Conservation (phyloP, 2,113 vertebrate genomes). For the Ovis canadensis region DNA sequence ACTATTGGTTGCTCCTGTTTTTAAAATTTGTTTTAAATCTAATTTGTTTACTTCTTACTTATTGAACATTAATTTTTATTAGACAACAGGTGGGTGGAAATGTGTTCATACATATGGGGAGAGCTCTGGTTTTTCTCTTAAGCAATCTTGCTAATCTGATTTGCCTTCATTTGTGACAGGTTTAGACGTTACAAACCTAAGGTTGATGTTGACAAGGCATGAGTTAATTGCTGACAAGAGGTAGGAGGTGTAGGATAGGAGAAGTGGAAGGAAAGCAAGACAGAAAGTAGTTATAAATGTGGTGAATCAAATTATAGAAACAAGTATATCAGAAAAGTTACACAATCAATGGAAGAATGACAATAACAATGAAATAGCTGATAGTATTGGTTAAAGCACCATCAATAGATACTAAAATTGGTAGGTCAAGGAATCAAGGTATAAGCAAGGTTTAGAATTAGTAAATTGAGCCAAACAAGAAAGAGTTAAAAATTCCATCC, state of each 20-base stretch:
- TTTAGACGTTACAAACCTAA: background rate
- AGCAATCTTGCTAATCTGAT: background rate
- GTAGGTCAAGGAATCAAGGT: background rate
- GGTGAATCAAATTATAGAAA: background rate
- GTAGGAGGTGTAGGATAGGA: background rate
- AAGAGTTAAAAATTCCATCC: background rate
- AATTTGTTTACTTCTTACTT: background rate
- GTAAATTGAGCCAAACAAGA: background rate
- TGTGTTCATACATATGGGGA: background rate
- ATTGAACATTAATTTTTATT: background rate
- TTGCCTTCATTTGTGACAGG: background rate
- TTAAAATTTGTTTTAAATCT: background rate
- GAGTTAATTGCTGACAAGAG: background rate
- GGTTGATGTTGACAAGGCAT: background rate
- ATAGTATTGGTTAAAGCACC: background rate
- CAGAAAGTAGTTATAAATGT: background rate
- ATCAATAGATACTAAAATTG: background rate
- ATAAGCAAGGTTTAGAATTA: background rate
- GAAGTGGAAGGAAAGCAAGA: background rate
- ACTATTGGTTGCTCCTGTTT: background rate
- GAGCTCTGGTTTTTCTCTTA: background rate
- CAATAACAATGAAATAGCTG: background rate
- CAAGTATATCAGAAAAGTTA: background rate
- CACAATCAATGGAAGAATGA: background rate
- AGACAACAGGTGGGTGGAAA: background rate